A percentile compares a stretch with the other conserved stretches of the same genome.
Evolutionary conservation across 2,888 invertebrate species (phyloP).

Genomic region (Drosophila cognata): DNA sequence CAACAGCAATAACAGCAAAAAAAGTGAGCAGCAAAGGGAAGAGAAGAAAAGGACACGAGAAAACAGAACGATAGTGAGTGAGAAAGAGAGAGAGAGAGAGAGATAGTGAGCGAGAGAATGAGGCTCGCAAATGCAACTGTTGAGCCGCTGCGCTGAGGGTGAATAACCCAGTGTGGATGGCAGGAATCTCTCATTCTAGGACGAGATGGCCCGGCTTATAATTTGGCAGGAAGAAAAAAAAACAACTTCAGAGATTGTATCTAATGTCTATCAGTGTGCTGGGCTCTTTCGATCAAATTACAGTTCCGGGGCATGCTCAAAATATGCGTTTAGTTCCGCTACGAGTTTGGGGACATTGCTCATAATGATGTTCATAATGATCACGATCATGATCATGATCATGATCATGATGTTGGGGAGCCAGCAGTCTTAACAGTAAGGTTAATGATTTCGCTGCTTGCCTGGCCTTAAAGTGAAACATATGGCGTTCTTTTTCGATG

Average conservation of each 20-base stretch:
- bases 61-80: slow-evolving; percentile 21
- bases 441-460: slow-evolving; percentile 63
- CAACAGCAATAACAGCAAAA: slow-evolving; percentile 30
- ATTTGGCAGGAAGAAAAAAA: slow-evolving; percentile 69
- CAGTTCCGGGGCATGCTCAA: slow-evolving; percentile 80
- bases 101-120: slow-evolving; percentile 11
- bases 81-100: slow-evolving; percentile 20
- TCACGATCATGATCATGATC: slow-evolving; percentile 18
- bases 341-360: slow-evolving; percentile 21
- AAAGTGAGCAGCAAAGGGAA: slow-evolving; percentile 32
- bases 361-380: slow-evolving; percentile 12
- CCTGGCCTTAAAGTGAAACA: slow-evolving; percentile 59
- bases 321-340: slow-evolving; percentile 77
- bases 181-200: slow-evolving; percentile 71
- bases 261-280: slow-evolving; percentile 64
- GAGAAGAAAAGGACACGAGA: slow-evolving; percentile 51
- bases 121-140: slow-evolving; percentile 66
- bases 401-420: slow-evolving; percentile 26
- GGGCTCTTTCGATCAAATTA: slow-evolving; percentile 78
- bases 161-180: slow-evolving; percentile 55
- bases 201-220: slow-evolving; percentile 53
- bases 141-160: slow-evolving; percentile 57
- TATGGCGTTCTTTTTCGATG: slow-evolving; percentile 61
- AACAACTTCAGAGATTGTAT: slow-evolving; percentile 61
- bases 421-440: slow-evolving; percentile 51